Conservation (phyloP, 2,113 vertebrate genomes). For the Micromys minutus region DNA sequence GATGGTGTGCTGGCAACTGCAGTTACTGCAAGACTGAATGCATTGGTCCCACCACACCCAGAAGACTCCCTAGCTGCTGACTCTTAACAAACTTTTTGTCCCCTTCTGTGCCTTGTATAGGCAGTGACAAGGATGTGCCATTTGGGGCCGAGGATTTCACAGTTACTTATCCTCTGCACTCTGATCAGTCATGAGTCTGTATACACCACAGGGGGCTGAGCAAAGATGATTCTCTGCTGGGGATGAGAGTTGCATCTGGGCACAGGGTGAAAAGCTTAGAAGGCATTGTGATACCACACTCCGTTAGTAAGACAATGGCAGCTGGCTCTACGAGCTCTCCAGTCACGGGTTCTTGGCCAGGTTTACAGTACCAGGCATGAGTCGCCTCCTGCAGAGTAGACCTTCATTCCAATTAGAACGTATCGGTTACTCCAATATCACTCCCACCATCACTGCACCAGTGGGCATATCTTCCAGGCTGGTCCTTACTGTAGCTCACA, state of each 20-base stretch:
- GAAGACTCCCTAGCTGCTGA: neutral
- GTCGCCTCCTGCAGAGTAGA: neutral
- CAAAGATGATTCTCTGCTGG: neutral
- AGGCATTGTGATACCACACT: neutral
- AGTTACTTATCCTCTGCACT: neutral
- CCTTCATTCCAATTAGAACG: neutral
- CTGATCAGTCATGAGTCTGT: neutral
- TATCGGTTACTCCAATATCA: neutral
- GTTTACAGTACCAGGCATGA: neutral
- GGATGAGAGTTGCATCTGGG: neutral
- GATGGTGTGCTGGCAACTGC: neutral
- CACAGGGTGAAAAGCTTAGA: neutral
- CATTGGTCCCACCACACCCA: neutral
- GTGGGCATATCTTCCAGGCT: no score
- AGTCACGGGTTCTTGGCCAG: neutral
- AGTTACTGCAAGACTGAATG: no score
- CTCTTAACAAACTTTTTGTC: neutral
- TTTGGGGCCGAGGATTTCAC: neutral
- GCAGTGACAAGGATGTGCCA: neutral
- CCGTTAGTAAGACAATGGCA: neutral
- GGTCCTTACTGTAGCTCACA: no score
- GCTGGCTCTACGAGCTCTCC: no score
- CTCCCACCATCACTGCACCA: no score
- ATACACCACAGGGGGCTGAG: neutral
- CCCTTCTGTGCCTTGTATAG: neutral